A percentile compares a stretch with the other conserved stretches of the same genome.
These are phyloP conservation scores for Limanda limanda DNA, from an alignment of 2,113 vertebrate species.

Conservation along the genomic window DNA sequence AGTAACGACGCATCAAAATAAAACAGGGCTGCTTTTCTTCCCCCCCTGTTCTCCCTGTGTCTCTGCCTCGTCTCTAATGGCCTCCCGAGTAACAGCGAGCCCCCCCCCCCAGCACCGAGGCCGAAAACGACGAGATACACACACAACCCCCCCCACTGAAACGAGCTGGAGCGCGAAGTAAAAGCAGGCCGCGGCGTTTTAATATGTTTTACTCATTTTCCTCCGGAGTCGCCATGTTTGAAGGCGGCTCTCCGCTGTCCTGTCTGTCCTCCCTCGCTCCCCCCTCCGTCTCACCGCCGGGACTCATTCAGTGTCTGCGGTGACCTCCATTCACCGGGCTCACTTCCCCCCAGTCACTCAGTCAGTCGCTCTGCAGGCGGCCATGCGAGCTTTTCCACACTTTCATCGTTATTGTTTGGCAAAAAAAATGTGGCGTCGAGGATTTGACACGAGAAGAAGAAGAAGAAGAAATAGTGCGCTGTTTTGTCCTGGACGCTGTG, in stretches of 20 bases:
- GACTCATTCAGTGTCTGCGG: constrained; percentile 71
- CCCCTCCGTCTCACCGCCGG: constrained; percentile 59
- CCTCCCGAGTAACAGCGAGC: constrained; percentile 10
- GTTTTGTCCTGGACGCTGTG: constrained; percentile 14
- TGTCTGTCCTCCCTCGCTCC: constrained; percentile 64
- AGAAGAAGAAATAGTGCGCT: constrained; percentile 39
- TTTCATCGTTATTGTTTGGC: constrained; percentile 3
- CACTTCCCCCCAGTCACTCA: background rate
- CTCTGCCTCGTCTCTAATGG: constrained; percentile 5
- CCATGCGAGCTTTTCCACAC: constrained; percentile 32
- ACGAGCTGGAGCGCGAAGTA: constrained; percentile 37
- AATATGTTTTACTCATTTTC: constrained; percentile 85
- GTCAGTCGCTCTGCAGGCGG: constrained; percentile 31
- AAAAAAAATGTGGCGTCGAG: background rate
- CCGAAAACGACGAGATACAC: background rate
- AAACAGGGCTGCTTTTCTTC: constrained; percentile 72
- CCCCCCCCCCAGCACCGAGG: background rate
- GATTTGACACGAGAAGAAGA: constrained; percentile 17
- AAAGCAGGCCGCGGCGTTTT: constrained; percentile 78
- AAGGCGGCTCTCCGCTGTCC: constrained; percentile 82
- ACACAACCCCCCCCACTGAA: constrained; percentile 1
- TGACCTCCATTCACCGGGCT: constrained; percentile 78
- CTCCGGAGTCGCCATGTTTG: constrained; percentile 87
- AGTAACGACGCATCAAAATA: constrained; percentile 85
- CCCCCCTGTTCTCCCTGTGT: constrained; percentile 27